Base-by-base conservation (phyloP, 2,113 vertebrate genomes). In the Nerophis ophidion region DNA sequence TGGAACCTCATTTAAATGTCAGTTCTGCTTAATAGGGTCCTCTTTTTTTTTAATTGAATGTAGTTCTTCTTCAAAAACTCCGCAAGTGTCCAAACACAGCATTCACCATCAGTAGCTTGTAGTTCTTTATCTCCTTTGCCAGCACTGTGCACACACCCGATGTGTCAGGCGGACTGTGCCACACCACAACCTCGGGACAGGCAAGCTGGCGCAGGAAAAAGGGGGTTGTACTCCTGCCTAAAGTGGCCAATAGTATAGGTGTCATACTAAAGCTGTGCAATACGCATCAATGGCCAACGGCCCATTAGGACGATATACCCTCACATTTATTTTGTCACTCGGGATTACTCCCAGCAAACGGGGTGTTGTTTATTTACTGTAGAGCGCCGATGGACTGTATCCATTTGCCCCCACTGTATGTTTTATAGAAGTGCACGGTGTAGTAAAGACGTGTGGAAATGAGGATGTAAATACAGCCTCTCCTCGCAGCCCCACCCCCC, bases 281-380 rank as follows among this genome's bases (percentile, higher is more conserved):
- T 81, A 75, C 83, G 87, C 72, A 72, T 77, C 72, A 81, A 84
- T 81, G 78, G 79, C 61, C 53, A 74, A 78, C 57, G 74, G 77
- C 64, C 78, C 81, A 85, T 86, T 86, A 87, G 70, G 70, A 72
- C 82, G 66, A 7, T 40, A 74, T 83, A 79, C 79, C 77, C 79
- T 80, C 72, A 76, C 75, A 54, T 85, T 89, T 88, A 88, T 82
- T 85, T 87, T 87, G 85, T 87, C 84, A 82, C 78, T 78, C 80
- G 79, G 79, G 77, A 89, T 90, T 86, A 87, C 84, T 80, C 66
- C 66, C 60, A 84, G 81, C 80, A 86, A 85, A 84, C 76, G 19
- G 61, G 62, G 40, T 61, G 57, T 69, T 57, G 51, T 74, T 66
- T 64, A 71, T 74, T 40, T 52, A 48, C 51, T 49, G 51, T 57